Percentiles rank a stretch among this genome's conserved stretches.
Conservation (phyloP, 2,113 vertebrate species). For the Sturnus vulgaris region DNA sequence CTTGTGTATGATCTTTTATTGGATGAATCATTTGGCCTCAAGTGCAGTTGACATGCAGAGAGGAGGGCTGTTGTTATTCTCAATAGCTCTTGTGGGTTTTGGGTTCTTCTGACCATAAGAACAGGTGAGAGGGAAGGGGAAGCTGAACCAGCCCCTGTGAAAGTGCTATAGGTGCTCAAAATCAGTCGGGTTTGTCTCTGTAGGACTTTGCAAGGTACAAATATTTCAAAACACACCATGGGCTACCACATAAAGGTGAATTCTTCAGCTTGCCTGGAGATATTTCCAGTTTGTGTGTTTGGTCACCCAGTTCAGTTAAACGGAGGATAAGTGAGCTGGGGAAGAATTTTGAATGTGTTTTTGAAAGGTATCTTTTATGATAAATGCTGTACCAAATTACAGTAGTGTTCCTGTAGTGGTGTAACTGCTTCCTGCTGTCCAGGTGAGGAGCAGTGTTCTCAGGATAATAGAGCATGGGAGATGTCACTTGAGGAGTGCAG, state of each 20-base stretch:
- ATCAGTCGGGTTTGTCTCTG: neutral
- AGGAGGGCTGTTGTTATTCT: neutral
- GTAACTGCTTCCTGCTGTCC: neutral
- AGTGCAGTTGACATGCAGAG: neutral
- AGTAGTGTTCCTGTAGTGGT: accelerated
- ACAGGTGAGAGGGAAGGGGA: neutral
- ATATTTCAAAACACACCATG: neutral
- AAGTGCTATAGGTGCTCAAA: neutral
- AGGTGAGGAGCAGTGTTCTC: neutral
- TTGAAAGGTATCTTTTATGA: neutral
- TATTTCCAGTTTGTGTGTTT: neutral
- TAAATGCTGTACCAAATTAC: neutral
- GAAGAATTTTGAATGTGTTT: neutral
- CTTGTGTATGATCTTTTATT: neutral
- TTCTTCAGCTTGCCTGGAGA: neutral
- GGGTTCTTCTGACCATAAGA: neutral
- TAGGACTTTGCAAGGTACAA: neutral
- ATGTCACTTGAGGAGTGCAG: neutral
- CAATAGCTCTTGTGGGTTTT: neutral
- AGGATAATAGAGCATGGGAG: neutral
- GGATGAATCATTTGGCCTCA: neutral
- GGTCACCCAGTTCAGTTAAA: neutral
- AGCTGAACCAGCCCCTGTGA: neutral
- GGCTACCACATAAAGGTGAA: neutral
- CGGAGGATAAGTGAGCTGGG: neutral